A percentile compares a stretch with the other conserved stretches of the same genome.
Evolutionary conservation across 2,888 invertebrate genomes (phyloP).

Genomic region (Salticus scenicus): DNA sequence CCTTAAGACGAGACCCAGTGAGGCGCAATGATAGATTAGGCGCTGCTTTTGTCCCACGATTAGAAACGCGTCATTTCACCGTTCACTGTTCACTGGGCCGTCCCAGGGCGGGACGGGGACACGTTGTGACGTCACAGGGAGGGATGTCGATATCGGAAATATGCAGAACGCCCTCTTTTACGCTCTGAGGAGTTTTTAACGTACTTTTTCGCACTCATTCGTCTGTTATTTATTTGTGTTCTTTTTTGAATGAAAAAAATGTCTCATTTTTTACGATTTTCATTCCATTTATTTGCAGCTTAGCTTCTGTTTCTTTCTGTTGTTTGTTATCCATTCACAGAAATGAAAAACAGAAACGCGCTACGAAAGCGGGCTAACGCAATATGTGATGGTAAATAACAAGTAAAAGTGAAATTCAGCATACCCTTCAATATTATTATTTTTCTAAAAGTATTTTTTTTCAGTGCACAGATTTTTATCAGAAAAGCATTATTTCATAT

Average conservation of each 20-base stretch:
- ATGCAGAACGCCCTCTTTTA: conserved; percentile 65
- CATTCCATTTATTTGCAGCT: neutral
- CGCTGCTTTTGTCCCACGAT: conserved; percentile 66
- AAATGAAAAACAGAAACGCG: too few species aligned
- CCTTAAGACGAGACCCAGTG: conserved; percentile 61
- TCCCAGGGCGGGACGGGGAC: conserved; percentile 47
- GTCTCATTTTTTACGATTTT: too few species aligned
- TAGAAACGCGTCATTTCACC: conserved; percentile 68
- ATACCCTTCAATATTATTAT: too few species aligned
- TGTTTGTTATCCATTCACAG: neutral
- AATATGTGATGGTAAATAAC: too few species aligned
- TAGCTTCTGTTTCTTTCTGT: neutral
- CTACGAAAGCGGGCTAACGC: too few species aligned
- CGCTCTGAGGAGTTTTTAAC: conserved; percentile 38
- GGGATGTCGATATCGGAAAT: conserved; percentile 63
- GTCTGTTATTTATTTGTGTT: neutral
- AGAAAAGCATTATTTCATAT: too few species aligned
- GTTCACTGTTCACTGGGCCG: conserved; percentile 67
- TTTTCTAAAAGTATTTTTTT: too few species aligned
- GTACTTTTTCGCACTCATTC: conserved; percentile 34
- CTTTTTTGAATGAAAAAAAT: neutral
- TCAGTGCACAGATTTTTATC: too few species aligned
- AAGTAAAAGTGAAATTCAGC: too few species aligned
- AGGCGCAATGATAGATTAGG: conserved; percentile 69
- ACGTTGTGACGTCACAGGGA: conserved; percentile 53